Evolutionary conservation across 1,140 invertebrate genomes (phyloP), one percentile per base, ranked within the genome.

Genomic region (Carposina sasakii): DNA sequence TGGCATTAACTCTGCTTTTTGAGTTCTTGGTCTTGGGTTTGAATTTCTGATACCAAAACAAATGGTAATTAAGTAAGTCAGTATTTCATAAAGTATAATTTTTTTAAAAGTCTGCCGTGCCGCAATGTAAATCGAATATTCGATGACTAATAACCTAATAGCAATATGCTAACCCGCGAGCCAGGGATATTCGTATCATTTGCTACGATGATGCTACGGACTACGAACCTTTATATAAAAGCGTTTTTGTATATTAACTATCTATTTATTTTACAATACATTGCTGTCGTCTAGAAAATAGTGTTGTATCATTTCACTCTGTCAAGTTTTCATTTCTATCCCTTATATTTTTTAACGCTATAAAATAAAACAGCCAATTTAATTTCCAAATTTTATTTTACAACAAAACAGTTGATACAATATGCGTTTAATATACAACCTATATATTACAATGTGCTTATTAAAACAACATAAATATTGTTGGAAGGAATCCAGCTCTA

Each of bases 321-420:
- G 24, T 26, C 5, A 26, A 26, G 12, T 26, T 6, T 26, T 12
- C 5, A 26, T 26, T 6, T 6, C 24, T 6, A 12, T 6, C 12
- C 24, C 5, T 26, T 33, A 6, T 8, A 15, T 33, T 33, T 33
- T 8, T 33, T 6, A 33, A n/a, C n/a, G 3, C 12, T 34, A 34
- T 8, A 34, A 3, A 34, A 34, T 8, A 15, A 34, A 34, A 4
- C 3, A 34, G 12, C 2, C 12, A 30, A n/a, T n/a, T n/a, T 34
- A 34, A 8, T 34, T 34, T 34, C 15, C 33, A 34, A 34, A 30
- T 13, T 34, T 34, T 34, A 10, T 10, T 34, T 34, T 34, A 34
- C 33, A 30, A 30, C 15, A 13, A 16, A 34, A 34, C 33, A 34
- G 10, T 34, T 34, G 15, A 2, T 34, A 34, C 15, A 34, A 34